Percentiles rank a stretch among this genome's conserved stretches.
phyloP scores from a whole-genome alignment of 2,797 vertebrate species.

The Fistularia tabacaria region DNA sequence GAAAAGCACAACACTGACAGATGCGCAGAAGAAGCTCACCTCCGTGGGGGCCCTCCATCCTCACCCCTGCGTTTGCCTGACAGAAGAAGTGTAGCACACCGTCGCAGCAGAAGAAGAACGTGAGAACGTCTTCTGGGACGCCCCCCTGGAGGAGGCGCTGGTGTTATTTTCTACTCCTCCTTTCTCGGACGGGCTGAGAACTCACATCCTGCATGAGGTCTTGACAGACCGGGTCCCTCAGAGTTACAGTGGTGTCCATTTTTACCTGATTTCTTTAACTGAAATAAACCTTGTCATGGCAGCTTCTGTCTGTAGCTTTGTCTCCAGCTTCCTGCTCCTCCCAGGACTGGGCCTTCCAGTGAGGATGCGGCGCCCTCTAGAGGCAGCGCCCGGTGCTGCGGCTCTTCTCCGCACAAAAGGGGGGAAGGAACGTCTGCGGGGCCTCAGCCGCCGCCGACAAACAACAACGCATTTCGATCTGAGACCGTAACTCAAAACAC shows the following conservation, averaged over 20 bases:
- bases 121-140: too few relatives aligned
- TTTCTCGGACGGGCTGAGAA: slow-evolving; percentile 56
- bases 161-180: slow-evolving; percentile 73
- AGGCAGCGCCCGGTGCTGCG: slow-evolving; percentile 40
- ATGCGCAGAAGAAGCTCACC: too few relatives aligned
- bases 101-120: too few relatives aligned
- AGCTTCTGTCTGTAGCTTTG: background rate
- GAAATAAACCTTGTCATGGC: slow-evolving; percentile 74
- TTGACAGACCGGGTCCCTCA: slow-evolving; percentile 73
- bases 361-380: slow-evolving; percentile 71
- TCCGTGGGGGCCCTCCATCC: too few relatives aligned
- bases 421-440: background rate
- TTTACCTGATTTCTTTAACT: slow-evolving; percentile 78
- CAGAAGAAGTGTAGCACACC: too few relatives aligned
- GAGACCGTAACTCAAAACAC: too few relatives aligned
- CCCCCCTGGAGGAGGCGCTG: slow-evolving; percentile 48
- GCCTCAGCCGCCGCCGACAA: too few relatives aligned
- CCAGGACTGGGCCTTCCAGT: too few relatives aligned
- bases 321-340: background rate
- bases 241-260: slow-evolving; percentile 71
- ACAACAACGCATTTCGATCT: too few relatives aligned
- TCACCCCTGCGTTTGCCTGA: too few relatives aligned
- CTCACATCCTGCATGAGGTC: slow-evolving; percentile 76
- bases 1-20: too few relatives aligned
- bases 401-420: slow-evolving; percentile 4